These are phyloP conservation scores for Syrmaticus mikado DNA, from an alignment of 2,113 vertebrate species.

Conservation along the genomic window DNA sequence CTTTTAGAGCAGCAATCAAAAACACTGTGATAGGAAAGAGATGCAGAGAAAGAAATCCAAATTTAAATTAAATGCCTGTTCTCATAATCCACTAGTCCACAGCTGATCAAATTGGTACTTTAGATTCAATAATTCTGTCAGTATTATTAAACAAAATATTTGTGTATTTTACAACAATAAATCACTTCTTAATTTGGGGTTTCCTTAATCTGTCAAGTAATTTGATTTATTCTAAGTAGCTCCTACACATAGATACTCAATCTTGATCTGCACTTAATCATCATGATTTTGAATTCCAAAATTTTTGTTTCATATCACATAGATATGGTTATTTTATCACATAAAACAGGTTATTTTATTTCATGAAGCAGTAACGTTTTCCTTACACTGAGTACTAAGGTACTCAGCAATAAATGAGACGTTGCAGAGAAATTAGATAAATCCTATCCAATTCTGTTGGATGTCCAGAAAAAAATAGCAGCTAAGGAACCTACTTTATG, in stretches of 20 bases:
- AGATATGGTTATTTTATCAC: background rate
- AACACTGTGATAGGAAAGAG: background rate
- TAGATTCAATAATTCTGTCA: constrained; percentile 21
- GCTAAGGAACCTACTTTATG: background rate
- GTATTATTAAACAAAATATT: background rate
- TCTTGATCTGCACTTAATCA: background rate
- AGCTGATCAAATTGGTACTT: constrained; percentile 24
- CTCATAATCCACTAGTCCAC: background rate
- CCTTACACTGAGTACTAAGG: background rate
- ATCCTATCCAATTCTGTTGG: background rate
- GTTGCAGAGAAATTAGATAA: background rate
- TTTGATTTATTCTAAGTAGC: background rate
- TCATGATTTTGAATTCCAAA: background rate
- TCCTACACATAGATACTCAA: background rate
- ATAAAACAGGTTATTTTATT: constrained; percentile 22
- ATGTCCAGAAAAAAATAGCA: background rate
- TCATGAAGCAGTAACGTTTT: background rate
- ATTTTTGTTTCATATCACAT: constrained; percentile 19
- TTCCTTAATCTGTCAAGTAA: constrained; percentile 32
- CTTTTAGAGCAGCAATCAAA: background rate
- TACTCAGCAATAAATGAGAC: background rate
- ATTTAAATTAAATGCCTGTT: constrained; percentile 8
- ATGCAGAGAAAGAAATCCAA: background rate
- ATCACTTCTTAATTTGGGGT: constrained; percentile 23
- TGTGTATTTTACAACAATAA: background rate